Evolutionary conservation across 2,113 vertebrate genomes (phyloP), one percentile per base, ranked within the genome.

Genomic region (Hystrix cristata): DNA sequence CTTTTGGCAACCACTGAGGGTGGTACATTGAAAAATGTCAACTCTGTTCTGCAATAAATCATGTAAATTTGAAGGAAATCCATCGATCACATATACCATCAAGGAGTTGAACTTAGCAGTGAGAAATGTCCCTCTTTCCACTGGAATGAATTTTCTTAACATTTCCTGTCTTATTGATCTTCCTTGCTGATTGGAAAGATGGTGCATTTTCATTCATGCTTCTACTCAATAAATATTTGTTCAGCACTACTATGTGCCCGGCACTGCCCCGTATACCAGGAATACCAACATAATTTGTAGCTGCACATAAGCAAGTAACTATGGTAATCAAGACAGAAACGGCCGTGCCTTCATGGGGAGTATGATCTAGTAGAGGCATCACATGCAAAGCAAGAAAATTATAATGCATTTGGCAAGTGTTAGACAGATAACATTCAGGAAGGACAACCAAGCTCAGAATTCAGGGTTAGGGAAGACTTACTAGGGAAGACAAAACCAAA

Each of bases 31-130:
- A 90, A 65, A 86, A 60, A 74, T 71, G 46, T 31, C 25, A 86
- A 31, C 12, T 90, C 9, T 62, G 31, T 76, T 87, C 38, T 87
- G 34, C 7, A n/a, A 87, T 57, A 59, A 84, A 84, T 94, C 48
- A 59, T 64, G 92, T 95, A 90, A 64, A 92, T 83, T 34, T 60
- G 29, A 82, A 95, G 43, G 88, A 69, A 88, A 62, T 48, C 34
- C 43, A 60, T 84, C 64, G 38, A 57, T 71, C 27, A 48, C 55
- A 43, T 78, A 83, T 64, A 60, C 18, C 34, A 59, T 87, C 5
- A 43, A 38, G 21, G 34, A 80, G 3, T 48, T 71, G 59, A 88
- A 94, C 5, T 34, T 10, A 95, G 21, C 13, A 71, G n/a, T 76
- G 43, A 83, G 62, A 96, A 84, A 94, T 5, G 2, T 31, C 27